Conservation (phyloP, 2,888 invertebrate species). For the Andrena minutula region DNA sequence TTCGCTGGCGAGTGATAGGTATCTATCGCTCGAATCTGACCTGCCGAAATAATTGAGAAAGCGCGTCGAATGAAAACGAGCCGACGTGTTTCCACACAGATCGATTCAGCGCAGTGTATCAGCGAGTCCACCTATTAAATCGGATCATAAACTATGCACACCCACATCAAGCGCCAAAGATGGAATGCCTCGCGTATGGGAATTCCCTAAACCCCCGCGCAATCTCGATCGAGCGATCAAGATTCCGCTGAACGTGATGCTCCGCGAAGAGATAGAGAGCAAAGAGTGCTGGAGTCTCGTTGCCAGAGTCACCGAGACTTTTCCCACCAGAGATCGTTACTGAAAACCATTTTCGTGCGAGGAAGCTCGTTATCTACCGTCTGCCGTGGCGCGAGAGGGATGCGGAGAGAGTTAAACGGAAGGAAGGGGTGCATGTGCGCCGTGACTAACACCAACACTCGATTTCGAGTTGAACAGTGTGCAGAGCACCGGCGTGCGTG, state of each 20-base stretch:
- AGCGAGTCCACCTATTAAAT: background rate
- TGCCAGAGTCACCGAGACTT: conserved; percentile 10
- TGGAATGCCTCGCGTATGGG: too few species aligned
- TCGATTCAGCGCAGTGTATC: background rate
- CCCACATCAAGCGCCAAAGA: too few species aligned
- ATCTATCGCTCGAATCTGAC: background rate
- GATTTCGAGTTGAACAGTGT: conserved; percentile 33
- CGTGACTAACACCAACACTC: conserved; percentile 11
- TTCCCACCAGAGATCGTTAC: conserved; percentile 45
- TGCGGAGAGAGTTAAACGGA: conserved; percentile 37
- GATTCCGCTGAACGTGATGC: background rate
- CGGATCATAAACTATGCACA: too few species aligned
- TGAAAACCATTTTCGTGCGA: conserved; percentile 50
- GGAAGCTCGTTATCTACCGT: conserved; percentile 56
- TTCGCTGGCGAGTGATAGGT: background rate
- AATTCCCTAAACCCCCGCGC: too few species aligned
- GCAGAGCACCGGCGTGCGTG: conserved; percentile 27
- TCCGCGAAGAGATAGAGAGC: background rate
- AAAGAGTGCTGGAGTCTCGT: conserved; percentile 22
- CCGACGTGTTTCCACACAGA: background rate
- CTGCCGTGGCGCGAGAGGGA: conserved; percentile 18
- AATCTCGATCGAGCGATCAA: too few species aligned
- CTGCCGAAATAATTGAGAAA: conserved; percentile 5
- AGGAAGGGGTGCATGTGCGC: conserved; percentile 37
- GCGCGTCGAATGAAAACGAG: background rate